Evolutionary conservation across 2,797 vertebrate genomes (phyloP).

Genomic region (Pseudochirops cupreus): DNA sequence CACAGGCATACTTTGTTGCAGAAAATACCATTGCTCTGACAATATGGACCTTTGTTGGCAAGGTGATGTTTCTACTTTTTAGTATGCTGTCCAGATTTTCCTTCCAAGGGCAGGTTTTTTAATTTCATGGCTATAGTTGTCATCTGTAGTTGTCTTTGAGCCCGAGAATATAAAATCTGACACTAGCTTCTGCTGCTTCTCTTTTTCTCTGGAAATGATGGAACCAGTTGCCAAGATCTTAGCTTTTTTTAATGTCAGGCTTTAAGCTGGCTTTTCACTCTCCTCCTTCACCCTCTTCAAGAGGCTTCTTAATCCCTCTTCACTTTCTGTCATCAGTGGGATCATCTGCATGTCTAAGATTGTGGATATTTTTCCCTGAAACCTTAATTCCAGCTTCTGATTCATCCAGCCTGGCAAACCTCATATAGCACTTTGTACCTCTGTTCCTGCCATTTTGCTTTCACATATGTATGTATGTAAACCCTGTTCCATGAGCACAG

Average conservation of each 20-base stretch:
- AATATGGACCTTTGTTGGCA: background rate
- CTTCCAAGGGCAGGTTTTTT: background rate
- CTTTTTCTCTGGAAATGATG: background rate
- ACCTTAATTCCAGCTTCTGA: background rate
- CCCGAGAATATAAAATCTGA: background rate
- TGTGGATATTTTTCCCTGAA: background rate
- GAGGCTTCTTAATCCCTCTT: background rate
- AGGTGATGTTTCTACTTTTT: background rate
- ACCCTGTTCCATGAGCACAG: background rate
- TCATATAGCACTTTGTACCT: background rate
- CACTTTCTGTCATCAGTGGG: background rate
- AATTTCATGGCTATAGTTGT: background rate
- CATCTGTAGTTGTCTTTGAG: background rate
- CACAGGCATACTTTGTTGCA: background rate
- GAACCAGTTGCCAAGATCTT: background rate
- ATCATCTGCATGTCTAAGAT: background rate
- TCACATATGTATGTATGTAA: background rate
- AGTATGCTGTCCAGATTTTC: background rate
- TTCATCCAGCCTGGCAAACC: background rate
- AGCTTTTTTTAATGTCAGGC: background rate
- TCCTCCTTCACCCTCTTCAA: background rate
- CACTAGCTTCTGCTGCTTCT: background rate
- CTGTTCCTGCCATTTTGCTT: background rate
- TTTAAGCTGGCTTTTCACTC: background rate
- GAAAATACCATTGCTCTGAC: background rate